A percentile compares a stretch with the other conserved stretches of the same genome.
Conservation (phyloP, 2,888 invertebrate species). For the Parnassius glacialis region DNA sequence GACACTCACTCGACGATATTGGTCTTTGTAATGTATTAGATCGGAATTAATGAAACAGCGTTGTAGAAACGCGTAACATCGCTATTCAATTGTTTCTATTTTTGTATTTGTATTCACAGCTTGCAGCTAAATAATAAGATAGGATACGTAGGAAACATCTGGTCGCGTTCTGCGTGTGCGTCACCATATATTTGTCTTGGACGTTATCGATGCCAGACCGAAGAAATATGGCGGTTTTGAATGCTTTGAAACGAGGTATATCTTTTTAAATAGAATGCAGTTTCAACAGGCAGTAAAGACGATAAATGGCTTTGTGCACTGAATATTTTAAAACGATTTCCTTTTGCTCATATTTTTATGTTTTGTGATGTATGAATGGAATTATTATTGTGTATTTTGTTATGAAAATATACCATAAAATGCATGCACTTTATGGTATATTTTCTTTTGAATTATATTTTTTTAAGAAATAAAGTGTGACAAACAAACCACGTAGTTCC, state of each 20-base stretch:
- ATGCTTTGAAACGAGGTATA: conserved; percentile 6
- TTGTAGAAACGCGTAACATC: background rate
- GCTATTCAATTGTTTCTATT: conserved; percentile 21
- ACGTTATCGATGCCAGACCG: conserved; percentile 20
- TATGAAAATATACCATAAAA: no score
- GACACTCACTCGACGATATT: no score
- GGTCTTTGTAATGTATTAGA: no score
- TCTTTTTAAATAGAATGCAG: conserved; percentile 23
- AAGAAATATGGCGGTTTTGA: conserved; percentile 1
- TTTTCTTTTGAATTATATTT: no score
- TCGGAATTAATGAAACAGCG: no score
- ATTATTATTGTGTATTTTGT: no score
- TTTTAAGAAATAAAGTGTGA: no score
- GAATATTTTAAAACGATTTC: background rate
- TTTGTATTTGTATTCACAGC: conserved; percentile 24
- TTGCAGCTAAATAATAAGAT: conserved; percentile 21
- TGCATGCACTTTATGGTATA: no score
- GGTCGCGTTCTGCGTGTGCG: conserved; percentile 21
- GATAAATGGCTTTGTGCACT: background rate
- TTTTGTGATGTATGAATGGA: no score
- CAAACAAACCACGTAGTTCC: no score
- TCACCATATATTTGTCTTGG: conserved; percentile 27
- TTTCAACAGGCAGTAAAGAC: conserved; percentile 8
- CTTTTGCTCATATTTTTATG: no score
- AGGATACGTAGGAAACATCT: conserved; percentile 23